Evolutionary conservation across 2,797 vertebrate species (phyloP).

Genomic region (Toxotes lorentzi): DNA sequence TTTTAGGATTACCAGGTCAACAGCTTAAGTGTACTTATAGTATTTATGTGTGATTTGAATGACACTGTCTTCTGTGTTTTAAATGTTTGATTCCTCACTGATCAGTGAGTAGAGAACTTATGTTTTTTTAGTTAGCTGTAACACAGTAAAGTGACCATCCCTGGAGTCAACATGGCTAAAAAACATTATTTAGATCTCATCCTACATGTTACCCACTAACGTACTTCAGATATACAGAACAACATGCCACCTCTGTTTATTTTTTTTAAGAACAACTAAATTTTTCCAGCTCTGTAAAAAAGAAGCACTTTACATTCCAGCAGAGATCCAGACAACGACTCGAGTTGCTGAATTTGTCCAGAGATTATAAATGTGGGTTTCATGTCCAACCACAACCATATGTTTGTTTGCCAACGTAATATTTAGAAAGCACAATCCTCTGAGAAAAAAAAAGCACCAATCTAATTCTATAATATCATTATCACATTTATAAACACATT

Average conservation of each 20-base stretch:
- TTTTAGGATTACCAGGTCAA: slow-evolving; percentile 36
- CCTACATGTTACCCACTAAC: slow-evolving; percentile 1
- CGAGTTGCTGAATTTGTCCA: slow-evolving; percentile 62
- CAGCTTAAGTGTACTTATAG: slow-evolving; percentile 14
- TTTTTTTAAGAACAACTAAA: slow-evolving; percentile 2
- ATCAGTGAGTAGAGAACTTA: neutral
- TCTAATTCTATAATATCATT: slow-evolving; percentile 70
- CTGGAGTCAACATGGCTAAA: neutral
- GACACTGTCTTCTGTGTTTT: neutral
- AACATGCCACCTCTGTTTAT: slow-evolving; percentile 20
- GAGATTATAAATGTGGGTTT: slow-evolving; percentile 67
- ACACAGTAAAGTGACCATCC: too few relatives aligned
- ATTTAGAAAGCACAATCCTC: slow-evolving; percentile 61
- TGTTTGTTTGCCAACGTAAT: slow-evolving; percentile 71
- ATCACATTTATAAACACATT: slow-evolving; percentile 76
- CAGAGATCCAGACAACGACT: slow-evolving; percentile 50
- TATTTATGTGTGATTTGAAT: slow-evolving; percentile 26
- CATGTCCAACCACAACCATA: slow-evolving; percentile 65
- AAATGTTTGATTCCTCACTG: neutral
- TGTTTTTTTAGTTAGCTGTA: neutral
- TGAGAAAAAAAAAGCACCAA: slow-evolving; percentile 29
- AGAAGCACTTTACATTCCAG: slow-evolving; percentile 66
- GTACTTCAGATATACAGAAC: slow-evolving; percentile 18
- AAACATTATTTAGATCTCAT: neutral
- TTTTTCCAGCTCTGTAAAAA: slow-evolving; percentile 37